Percentiles rank a stretch among this genome's conserved stretches.
Conservation (phyloP, 2,888 invertebrate genomes). For the Napeogenes sylphis region DNA sequence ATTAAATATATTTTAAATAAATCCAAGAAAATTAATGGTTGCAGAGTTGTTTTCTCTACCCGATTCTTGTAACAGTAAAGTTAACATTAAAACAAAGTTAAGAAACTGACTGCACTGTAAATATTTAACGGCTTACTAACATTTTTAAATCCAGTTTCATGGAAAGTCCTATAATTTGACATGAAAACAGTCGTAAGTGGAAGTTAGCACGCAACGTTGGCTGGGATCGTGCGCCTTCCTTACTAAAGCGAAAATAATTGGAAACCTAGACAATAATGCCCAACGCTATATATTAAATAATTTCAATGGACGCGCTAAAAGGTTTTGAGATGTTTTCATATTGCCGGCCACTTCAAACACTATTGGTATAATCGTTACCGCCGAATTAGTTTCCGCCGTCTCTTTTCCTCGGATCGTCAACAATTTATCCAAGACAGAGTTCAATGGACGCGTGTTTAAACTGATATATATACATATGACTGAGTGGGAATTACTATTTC, state of each 20-base stretch:
- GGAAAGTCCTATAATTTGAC: slow-evolving; percentile 25
- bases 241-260: background rate
- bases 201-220: slow-evolving; percentile 28
- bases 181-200: slow-evolving; percentile 34
- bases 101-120: background rate
- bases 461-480: slow-evolving; percentile 33
- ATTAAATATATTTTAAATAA: too few relatives aligned
- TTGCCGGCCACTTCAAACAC: too few relatives aligned
- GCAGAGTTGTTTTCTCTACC: too few relatives aligned
- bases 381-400: slow-evolving; percentile 42
- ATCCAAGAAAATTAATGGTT: too few relatives aligned
- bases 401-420: slow-evolving; percentile 61
- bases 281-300: too few relatives aligned
- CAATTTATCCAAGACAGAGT: slow-evolving; percentile 57
- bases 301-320: too few relatives aligned
- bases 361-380: background rate
- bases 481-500: slow-evolving; percentile 16
- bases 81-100: too few relatives aligned
- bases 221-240: slow-evolving; percentile 5
- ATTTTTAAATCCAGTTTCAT: slow-evolving; percentile 8
- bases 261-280: too few relatives aligned
- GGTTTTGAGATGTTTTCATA: too few relatives aligned
- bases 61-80: too few relatives aligned
- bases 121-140: background rate
- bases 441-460: slow-evolving; percentile 61